phyloP scores from a whole-genome alignment of 2,113 vertebrate genomes.

The Podocnemis expansa region DNA sequence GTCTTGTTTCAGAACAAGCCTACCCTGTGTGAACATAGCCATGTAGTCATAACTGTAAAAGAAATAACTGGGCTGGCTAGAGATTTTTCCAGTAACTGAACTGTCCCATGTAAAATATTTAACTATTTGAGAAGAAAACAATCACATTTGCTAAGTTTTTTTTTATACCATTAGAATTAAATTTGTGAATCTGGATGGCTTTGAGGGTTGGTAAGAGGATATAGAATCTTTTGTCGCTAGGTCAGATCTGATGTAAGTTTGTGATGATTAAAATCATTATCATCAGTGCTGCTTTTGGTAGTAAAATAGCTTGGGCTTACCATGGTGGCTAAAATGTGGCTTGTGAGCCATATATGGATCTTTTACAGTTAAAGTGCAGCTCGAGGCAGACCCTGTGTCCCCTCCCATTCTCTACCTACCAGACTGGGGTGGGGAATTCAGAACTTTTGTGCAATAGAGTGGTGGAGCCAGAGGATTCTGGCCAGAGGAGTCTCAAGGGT shows the following conservation, averaged over 20 bases:
- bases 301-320: slow-evolving; percentile 4
- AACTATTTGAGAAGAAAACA: slow-evolving; percentile 3
- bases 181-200: slow-evolving; percentile 12
- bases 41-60: not conserved
- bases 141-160: slow-evolving; percentile 22
- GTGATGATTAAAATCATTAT: rapidly evolving
- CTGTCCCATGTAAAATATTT: not conserved
- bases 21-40: no score
- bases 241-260: not conserved
- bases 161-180: slow-evolving; percentile 18
- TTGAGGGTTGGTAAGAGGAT: not conserved
- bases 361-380: no score
- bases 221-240: slow-evolving; percentile 4
- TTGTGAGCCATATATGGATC: no score
- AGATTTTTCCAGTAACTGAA: not conserved
- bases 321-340: not conserved
- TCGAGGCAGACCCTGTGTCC: no score
- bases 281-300: not conserved
- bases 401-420: no score
- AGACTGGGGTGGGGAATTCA: no score
- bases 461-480: no score
- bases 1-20: no score
- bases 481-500: no score
- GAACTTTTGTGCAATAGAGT: no score
- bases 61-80: not conserved